Percentiles rank a stretch among this genome's conserved stretches.
These are phyloP conservation scores for Fragum whitleyi DNA, from an alignment of 2,888 invertebrate genomes.

Conservation along the genomic window DNA sequence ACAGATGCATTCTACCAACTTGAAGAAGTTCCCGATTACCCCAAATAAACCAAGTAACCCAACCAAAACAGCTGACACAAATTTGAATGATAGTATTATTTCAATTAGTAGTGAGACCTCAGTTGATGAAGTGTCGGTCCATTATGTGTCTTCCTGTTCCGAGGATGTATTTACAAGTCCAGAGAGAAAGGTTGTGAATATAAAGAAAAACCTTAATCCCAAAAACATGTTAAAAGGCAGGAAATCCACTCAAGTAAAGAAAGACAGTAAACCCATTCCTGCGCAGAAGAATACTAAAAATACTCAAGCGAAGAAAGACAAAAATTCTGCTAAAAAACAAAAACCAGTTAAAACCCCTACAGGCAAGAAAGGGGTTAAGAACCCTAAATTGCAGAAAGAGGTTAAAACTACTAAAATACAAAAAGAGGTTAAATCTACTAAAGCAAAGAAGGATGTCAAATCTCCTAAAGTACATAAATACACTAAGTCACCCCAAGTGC, in stretches of 20 bases:
- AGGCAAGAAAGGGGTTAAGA: background rate
- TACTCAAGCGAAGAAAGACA: background rate
- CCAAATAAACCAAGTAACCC: background rate
- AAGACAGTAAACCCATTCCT: background rate
- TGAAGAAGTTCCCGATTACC: background rate
- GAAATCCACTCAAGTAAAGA: background rate
- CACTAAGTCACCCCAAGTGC: too few species aligned
- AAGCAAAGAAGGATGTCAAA: too few species aligned
- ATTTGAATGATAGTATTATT: background rate
- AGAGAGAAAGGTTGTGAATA: background rate
- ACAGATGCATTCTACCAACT: background rate
- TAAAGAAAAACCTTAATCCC: background rate
- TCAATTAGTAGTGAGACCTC: background rate
- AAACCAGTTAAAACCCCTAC: background rate
- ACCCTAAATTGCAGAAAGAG: background rate
- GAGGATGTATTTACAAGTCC: background rate
- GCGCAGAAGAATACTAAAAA: background rate
- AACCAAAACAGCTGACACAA: background rate
- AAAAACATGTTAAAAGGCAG: too few species aligned
- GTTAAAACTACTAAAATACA: too few species aligned
- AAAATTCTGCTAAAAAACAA: background rate
- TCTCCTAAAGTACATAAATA: too few species aligned
- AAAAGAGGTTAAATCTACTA: too few species aligned
- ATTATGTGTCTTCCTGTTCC: slow-evolving; percentile 1
- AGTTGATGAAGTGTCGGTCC: background rate